Evolutionary conservation across 1,140 invertebrate species (phyloP).

Genomic region (Acarapis woodi): DNA sequence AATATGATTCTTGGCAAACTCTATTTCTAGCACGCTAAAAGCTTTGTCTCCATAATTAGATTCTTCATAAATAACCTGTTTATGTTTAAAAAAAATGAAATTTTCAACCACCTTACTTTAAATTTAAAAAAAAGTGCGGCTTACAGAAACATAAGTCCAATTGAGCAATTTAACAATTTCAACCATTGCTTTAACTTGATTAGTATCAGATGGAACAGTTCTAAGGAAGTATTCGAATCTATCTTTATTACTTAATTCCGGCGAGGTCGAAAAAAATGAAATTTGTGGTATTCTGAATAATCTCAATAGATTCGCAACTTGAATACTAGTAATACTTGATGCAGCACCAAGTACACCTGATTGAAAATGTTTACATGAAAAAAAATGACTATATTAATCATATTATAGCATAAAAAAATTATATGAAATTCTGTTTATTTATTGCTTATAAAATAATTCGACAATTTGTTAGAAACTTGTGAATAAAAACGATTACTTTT

Average conservation of each 20-base stretch:
- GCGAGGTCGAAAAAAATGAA: slow-evolving; percentile 85
- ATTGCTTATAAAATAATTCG: too few species aligned
- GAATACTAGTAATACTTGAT: slow-evolving; percentile 70
- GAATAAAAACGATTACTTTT: too few species aligned
- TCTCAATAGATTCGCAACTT: slow-evolving; percentile 64
- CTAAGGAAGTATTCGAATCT: slow-evolving; percentile 78
- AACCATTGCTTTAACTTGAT: slow-evolving; percentile 82
- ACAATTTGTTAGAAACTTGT: too few species aligned
- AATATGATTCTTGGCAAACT: slow-evolving; percentile 44
- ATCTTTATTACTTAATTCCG: slow-evolving; percentile 74
- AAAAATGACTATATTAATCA: too few species aligned
- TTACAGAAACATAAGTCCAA: slow-evolving; percentile 82
- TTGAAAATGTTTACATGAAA: too few species aligned
- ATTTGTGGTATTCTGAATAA: slow-evolving; percentile 86
- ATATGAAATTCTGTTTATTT: too few species aligned
- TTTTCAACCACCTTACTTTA: too few species aligned
- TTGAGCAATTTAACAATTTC: slow-evolving; percentile 55
- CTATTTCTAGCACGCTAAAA: slow-evolving; percentile 62
- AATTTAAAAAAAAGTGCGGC: too few species aligned
- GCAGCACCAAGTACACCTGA: slow-evolving; percentile 83
- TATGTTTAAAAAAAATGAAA: too few species aligned
- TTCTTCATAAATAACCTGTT: slow-evolving; percentile 86
- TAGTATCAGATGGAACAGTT: slow-evolving; percentile 76
- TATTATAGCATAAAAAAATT: too few species aligned
- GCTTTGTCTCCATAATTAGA: slow-evolving; percentile 88